Conservation (phyloP, 92 coral and sea anemone species). For the Epizoanthus ramosus region DNA sequence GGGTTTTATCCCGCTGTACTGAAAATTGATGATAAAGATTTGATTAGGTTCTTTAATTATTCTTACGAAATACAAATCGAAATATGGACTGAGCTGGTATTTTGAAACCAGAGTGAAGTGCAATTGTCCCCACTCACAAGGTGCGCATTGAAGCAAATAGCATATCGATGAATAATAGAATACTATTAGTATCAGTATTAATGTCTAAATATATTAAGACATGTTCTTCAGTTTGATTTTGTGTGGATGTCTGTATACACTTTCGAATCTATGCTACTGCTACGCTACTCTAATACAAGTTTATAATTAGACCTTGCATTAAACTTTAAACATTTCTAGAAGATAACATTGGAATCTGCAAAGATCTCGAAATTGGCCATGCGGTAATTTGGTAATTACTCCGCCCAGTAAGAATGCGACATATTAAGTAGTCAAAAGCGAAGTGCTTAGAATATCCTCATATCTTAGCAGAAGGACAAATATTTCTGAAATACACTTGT, state of each 20-base stretch:
- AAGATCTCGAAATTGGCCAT: not conserved
- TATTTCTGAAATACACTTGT: no score
- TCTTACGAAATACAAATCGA: not conserved
- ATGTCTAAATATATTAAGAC: not conserved
- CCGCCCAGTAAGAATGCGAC: not conserved
- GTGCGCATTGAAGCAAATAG: not conserved
- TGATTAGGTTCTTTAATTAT: not conserved
- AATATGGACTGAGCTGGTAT: not conserved
- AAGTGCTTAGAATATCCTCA: no score
- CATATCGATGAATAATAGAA: constrained; percentile 13
- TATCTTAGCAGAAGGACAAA: no score
- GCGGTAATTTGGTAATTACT: not conserved
- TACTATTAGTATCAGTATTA: no score
- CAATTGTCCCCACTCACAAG: not conserved
- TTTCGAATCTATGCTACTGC: no score
- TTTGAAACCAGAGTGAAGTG: not conserved
- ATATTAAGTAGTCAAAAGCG: not conserved
- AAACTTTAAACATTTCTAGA: not conserved
- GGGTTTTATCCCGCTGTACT: not conserved
- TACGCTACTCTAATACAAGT: no score
- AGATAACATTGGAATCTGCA: not conserved
- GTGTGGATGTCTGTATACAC: not conserved
- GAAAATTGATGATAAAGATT: no score
- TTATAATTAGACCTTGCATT: no score
- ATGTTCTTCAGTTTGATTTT: not conserved